These are phyloP conservation scores for Halocynthia aurantium DNA, from an alignment of 23 tunicate species.

Conservation along the genomic window DNA sequence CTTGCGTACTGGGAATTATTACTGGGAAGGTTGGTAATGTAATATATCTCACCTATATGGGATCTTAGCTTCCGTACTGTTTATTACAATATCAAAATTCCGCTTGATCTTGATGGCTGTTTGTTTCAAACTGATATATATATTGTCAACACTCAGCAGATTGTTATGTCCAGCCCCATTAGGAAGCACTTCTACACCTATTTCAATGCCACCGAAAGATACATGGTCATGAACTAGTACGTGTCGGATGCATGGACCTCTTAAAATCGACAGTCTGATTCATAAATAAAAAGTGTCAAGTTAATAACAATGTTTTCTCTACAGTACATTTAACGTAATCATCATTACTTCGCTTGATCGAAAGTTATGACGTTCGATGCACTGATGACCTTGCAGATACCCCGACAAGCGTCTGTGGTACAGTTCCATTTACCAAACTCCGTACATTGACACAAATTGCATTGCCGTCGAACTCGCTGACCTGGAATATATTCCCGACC, in stretches of 20 bases:
- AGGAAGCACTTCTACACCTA: background rate
- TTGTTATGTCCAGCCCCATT: background rate
- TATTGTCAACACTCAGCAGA: background rate
- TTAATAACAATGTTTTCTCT: too few species aligned
- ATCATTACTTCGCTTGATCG: conserved; percentile 43
- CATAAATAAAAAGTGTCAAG: too few species aligned
- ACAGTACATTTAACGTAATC: background rate
- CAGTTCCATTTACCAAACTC: conserved; percentile 48
- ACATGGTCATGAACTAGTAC: background rate
- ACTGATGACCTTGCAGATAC: conserved; percentile 43
- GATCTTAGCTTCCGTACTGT: conserved; percentile 13
- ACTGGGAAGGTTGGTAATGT: background rate
- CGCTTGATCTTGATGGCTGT: conserved; percentile 4
- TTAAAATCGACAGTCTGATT: background rate
- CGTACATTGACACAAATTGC: conserved; percentile 54
- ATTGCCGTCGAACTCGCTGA: conserved; percentile 15
- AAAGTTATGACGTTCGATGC: conserved; percentile 51
- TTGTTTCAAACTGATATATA: background rate
- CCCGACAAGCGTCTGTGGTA: conserved; percentile 43
- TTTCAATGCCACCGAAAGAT: background rate
- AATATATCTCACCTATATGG: conserved; percentile 15
- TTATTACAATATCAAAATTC: conserved; percentile 23
- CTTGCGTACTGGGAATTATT: too few species aligned
- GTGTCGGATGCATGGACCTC: conserved; percentile 1
- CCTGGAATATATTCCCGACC: conserved; percentile 30